A percentile compares a stretch with the other conserved stretches of the same genome.
Conservation (phyloP, 1,140 invertebrate species). For the Caenorhabditis brenneri region DNA sequence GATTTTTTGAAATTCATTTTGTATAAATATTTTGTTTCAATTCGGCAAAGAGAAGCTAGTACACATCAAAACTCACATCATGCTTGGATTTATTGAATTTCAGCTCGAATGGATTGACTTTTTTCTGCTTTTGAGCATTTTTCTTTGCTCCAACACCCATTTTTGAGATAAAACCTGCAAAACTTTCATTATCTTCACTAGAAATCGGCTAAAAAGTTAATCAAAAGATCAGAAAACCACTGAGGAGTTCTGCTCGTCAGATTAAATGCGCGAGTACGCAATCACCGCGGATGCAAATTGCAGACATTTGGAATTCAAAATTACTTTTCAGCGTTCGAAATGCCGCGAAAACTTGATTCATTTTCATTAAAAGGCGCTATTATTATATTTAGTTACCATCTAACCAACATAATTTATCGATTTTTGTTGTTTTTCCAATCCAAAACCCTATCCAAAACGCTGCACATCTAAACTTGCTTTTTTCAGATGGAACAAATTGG, state of each 20-base stretch:
- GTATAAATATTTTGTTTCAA: too few species aligned
- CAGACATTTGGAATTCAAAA: not conserved
- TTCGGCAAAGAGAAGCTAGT: not conserved
- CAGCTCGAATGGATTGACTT: conserved; percentile 58
- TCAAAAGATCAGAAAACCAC: not conserved
- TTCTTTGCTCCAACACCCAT: conserved; percentile 37
- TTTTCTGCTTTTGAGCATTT: conserved; percentile 47
- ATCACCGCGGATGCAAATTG: not conserved
- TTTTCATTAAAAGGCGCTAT: not conserved
- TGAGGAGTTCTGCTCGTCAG: not conserved
- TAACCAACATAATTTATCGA: too few species aligned
- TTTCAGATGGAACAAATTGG: conserved; percentile 39
- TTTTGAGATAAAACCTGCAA: not conserved
- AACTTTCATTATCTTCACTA: too few species aligned
- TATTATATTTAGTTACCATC: not conserved
- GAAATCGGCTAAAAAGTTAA: not conserved
- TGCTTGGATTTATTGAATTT: conserved; percentile 58
- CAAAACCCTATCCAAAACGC: not conserved
- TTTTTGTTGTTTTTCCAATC: not conserved
- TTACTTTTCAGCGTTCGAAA: not conserved
- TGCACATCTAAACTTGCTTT: not conserved
- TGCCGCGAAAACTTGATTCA: not conserved
- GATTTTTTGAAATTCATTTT: too few species aligned
- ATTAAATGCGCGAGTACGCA: not conserved
- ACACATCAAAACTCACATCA: conserved; percentile 48